These are phyloP conservation scores for Eriocheir sinensis DNA, from an alignment of 1,140 invertebrate species.

Conservation along the genomic window DNA sequence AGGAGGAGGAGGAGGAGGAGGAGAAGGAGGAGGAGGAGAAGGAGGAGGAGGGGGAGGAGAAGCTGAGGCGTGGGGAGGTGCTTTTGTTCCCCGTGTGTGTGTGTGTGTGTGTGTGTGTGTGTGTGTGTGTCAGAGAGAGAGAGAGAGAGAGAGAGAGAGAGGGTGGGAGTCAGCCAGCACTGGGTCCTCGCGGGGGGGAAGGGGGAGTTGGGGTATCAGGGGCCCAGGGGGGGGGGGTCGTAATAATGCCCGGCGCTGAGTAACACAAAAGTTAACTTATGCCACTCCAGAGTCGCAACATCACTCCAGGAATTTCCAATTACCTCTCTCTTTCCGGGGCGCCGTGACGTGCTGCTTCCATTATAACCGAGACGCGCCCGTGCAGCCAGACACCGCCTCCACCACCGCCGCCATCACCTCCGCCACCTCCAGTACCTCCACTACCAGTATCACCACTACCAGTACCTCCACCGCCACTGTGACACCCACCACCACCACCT, in stretches of 20 bases:
- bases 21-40: background rate
- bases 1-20: background rate
- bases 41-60: background rate
- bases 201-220: too few relatives aligned
- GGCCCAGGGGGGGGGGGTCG: background rate
- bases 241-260: slow-evolving; percentile 57
- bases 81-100: slow-evolving; percentile 39
- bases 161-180: background rate
- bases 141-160: background rate
- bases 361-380: slow-evolving; percentile 41
- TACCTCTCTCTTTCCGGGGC: slow-evolving; percentile 64
- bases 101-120: slow-evolving; percentile 62
- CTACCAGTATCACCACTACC: background rate
- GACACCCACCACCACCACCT: background rate
- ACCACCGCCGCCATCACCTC: background rate
- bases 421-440: background rate
- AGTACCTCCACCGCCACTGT: background rate
- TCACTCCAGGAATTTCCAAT: slow-evolving; percentile 69
- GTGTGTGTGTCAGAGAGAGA: slow-evolving; percentile 41
- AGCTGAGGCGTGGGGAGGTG: background rate
- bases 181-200: too few relatives aligned
- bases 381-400: background rate
- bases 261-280: slow-evolving; percentile 73
- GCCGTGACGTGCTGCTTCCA: slow-evolving; percentile 54
- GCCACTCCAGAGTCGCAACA: slow-evolving; percentile 54